Percentiles rank a stretch among this genome's conserved stretches.
These are phyloP conservation scores for Scaptomyza flava DNA, from an alignment of 2,888 invertebrate species.

Conservation along the genomic window DNA sequence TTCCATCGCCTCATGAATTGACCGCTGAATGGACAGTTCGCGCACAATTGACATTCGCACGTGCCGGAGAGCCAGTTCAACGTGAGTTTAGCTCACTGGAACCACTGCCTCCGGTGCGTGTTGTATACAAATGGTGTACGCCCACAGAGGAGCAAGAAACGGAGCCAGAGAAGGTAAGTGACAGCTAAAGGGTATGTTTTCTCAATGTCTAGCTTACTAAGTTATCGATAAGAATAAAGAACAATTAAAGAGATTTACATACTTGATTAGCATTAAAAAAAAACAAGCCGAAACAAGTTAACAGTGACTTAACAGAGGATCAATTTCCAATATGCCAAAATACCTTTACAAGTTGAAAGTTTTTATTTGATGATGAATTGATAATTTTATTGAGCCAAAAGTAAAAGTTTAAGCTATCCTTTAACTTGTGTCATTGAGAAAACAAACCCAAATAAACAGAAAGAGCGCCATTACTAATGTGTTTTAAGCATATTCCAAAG, in stretches of 20 bases:
- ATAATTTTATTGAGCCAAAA: no score
- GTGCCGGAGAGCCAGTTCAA: constrained; percentile 83
- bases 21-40: constrained; percentile 89
- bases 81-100: constrained; percentile 75
- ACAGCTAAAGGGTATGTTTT: not conserved
- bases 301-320: no score
- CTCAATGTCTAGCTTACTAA: not conserved
- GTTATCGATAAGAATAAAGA: no score
- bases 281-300: no score
- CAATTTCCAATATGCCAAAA: no score
- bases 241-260: no score
- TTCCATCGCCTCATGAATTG: constrained; percentile 81
- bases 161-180: constrained; percentile 61
- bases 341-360: no score
- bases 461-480: not conserved
- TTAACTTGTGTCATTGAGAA: not conserved
- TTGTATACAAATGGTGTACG: constrained; percentile 85
- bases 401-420: no score
- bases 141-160: constrained; percentile 79
- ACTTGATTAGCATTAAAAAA: no score
- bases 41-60: constrained; percentile 88
- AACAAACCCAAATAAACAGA: not conserved
- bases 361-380: no score
- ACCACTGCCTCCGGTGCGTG: constrained; percentile 83
- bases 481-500: constrained; percentile 2